Evolutionary conservation across 2,797 vertebrate species (phyloP).

Genomic region (Lepus oiostolus): DNA sequence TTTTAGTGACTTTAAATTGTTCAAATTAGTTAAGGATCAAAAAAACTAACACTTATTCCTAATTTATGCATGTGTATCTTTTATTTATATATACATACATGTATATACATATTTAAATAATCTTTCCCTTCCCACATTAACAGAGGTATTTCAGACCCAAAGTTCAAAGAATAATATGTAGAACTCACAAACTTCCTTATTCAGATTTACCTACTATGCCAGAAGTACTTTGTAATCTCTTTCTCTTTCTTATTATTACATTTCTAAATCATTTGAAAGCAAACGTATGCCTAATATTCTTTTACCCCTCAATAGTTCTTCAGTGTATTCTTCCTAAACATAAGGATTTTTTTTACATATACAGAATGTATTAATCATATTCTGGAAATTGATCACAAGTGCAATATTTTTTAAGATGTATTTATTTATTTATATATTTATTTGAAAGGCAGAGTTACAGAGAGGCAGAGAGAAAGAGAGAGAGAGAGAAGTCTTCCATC

Average conservation of each 20-base stretch:
- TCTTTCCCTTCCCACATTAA: not conserved
- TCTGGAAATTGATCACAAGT: not conserved
- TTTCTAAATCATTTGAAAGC: not conserved
- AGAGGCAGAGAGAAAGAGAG: too few species aligned
- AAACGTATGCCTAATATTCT: not conserved
- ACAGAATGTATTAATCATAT: not conserved
- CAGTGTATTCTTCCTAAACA: not conserved
- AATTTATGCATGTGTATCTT: not conserved
- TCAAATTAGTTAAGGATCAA: slow-evolving; percentile 42
- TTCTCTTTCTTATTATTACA: not conserved
- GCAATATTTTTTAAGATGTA: not conserved
- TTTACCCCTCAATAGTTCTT: slow-evolving; percentile 48
- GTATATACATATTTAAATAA: not conserved
- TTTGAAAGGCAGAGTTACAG: too few species aligned
- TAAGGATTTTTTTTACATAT: not conserved
- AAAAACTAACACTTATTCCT: slow-evolving; percentile 18
- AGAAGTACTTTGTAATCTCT: not conserved
- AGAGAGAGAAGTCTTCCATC: too few species aligned
- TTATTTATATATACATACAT: not conserved
- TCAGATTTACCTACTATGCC: not conserved
- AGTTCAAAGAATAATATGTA: not conserved
- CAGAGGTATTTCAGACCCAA: slow-evolving; percentile 51
- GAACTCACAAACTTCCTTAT: not conserved
- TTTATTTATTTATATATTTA: too few species aligned
- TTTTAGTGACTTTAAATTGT: slow-evolving; percentile 45